Conservation (phyloP, 2,113 vertebrate species). For the Gavia stellata region DNA sequence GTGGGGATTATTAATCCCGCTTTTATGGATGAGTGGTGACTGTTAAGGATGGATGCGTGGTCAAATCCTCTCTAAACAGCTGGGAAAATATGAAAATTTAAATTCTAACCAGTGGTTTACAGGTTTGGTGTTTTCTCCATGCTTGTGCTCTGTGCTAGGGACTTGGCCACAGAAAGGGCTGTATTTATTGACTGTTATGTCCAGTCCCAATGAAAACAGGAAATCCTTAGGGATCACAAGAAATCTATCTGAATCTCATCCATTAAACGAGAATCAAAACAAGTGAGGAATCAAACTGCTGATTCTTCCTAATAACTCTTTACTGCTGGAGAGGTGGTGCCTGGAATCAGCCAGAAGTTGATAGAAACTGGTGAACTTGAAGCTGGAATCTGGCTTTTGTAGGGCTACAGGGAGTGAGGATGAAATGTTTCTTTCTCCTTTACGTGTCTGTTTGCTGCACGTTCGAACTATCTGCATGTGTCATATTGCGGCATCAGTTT, state of each 20-base stretch:
- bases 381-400: not conserved
- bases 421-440: not conserved
- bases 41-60: not conserved
- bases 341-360: not conserved
- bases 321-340: not conserved
- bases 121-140: not conserved
- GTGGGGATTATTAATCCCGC: not conserved
- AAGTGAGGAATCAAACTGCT: not conserved
- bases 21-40: not conserved
- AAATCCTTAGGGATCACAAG: not conserved
- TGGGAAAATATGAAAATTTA: not conserved
- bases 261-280: not conserved
- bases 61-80: not conserved
- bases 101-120: not conserved
- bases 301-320: not conserved
- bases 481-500: not conserved
- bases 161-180: not conserved
- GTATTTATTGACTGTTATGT: not conserved
- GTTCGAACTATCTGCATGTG: not conserved
- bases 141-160: not conserved
- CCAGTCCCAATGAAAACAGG: not conserved
- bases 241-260: not conserved
- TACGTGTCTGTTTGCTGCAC: not conserved
- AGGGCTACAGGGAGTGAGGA: not conserved
- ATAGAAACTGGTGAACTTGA: not conserved